Evolutionary conservation across 1,140 invertebrate genomes (phyloP).

Genomic region (Carposina sasakii): DNA sequence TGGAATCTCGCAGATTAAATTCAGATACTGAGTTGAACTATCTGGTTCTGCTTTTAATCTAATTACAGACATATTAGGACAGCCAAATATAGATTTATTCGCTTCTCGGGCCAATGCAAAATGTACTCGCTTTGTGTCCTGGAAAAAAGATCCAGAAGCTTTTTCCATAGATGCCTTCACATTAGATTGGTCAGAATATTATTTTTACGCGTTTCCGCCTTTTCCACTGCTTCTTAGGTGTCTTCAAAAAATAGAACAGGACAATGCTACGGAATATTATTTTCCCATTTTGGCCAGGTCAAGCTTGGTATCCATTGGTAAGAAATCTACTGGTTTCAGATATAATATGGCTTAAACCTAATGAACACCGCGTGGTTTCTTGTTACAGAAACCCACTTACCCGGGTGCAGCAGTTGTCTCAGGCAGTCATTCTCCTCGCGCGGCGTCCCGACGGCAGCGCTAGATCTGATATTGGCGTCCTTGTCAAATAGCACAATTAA

Average conservation of each 20-base stretch:
- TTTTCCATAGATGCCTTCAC: background rate
- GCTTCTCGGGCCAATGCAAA: conserved; percentile 2
- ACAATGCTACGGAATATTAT: background rate
- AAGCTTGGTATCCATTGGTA: background rate
- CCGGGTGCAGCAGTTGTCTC: background rate
- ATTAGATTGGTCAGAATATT: background rate
- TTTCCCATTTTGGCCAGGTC: background rate
- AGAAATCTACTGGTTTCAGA: background rate
- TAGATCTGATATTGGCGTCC: background rate
- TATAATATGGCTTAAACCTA: background rate
- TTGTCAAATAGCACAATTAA: background rate
- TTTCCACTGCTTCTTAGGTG: background rate
- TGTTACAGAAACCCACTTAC: background rate
- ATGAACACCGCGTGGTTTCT: background rate
- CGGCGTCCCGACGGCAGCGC: background rate
- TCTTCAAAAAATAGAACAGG: background rate
- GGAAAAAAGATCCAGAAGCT: conserved; percentile 2
- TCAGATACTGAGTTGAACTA: too few relatives aligned
- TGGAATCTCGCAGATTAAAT: too few relatives aligned
- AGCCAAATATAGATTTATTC: background rate
- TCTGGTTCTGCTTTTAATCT: too few relatives aligned
- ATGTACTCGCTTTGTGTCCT: too few relatives aligned
- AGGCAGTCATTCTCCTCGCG: background rate
- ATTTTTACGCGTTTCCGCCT: conserved; percentile 9
- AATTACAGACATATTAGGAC: background rate